Base-by-base conservation (phyloP, 2,888 invertebrate genomes). In the Drosophila flavopinicola region DNA sequence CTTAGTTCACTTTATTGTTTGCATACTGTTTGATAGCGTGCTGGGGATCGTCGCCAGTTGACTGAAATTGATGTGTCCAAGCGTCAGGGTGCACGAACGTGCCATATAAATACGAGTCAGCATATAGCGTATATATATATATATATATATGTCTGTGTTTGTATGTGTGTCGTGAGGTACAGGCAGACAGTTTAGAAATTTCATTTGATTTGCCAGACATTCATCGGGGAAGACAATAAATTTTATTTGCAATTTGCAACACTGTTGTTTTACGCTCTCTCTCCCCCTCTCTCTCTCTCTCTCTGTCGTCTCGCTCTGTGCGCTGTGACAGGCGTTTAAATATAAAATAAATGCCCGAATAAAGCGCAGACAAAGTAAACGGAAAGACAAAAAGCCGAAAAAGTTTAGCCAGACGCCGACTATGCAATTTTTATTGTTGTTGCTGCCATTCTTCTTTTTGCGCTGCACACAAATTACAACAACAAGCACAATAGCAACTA, bases 181-280 rank as follows among this genome's bases (percentile, higher is more conserved):
- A 38, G 37, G 32, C 64, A 64, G 71, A 73, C 75, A 68, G 58
- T 75, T 71, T 64, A 72, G 52, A 65, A 75, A 75, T 72, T 72
- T 68, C 53, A 48, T 76, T 71, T 76, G 72, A 74, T 76, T 67
- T 72, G 76, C 72, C 48, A 67, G 68, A 76, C 77, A 73, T 60
- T 77, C 68, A 76, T 76, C 63, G 73, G 72, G 68, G 47, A 71
- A 75, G 64, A 75, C 78, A 74, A 78, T 78, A 78, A 78, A 78
- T 78, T 78, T 78, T 76, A 70, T 74, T 76, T 74, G 71, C 71
- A 76, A 76, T 74, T 79, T 79, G 67, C 74, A 76, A 73, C 73
- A 76, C 63, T 68, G 71, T 69, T 54, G 35, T 15, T 38, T 7
- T 23, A 1, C 2, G n/a, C 27, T 7, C 47, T 10, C 24, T 6